These are phyloP conservation scores for Lophius piscatorius DNA, from an alignment of 2,113 vertebrate species.

Conservation along the genomic window DNA sequence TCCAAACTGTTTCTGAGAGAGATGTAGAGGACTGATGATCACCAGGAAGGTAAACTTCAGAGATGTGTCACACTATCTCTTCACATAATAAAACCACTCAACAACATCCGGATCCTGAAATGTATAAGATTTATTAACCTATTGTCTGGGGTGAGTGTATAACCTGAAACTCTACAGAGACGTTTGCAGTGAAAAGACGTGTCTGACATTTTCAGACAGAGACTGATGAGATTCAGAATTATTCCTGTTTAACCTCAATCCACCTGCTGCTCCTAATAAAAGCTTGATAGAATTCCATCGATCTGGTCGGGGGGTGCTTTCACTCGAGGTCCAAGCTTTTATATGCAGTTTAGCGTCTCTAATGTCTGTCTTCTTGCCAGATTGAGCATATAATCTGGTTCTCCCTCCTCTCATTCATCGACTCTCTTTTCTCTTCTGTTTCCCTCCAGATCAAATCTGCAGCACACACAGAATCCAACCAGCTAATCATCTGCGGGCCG, in stretches of 20 bases:
- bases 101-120: too few species aligned
- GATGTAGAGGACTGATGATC: too few species aligned
- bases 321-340: conserved; percentile 47
- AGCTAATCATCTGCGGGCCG: conserved; percentile 25
- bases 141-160: too few species aligned
- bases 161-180: too few species aligned
- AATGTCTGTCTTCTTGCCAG: conserved; percentile 51
- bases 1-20: too few species aligned
- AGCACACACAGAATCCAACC: conserved; percentile 20
- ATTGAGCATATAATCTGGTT: conserved; percentile 23
- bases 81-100: too few species aligned
- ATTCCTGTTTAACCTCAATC: conserved; percentile 22
- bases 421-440: conserved; percentile 19
- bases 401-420: conserved; percentile 26
- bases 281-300: conserved; percentile 65
- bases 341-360: conserved; percentile 48
- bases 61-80: not conserved
- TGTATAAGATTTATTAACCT: too few species aligned
- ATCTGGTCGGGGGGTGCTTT: conserved; percentile 57
- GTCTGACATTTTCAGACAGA: conserved; percentile 8
- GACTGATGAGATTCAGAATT: conserved; percentile 36
- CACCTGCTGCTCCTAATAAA: conserved; percentile 54
- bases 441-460: conserved; percentile 40
- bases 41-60: too few species aligned
- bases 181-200: too few species aligned